phyloP scores from a whole-genome alignment of 2,113 vertebrate species.

The Gallinago jamesoni region DNA sequence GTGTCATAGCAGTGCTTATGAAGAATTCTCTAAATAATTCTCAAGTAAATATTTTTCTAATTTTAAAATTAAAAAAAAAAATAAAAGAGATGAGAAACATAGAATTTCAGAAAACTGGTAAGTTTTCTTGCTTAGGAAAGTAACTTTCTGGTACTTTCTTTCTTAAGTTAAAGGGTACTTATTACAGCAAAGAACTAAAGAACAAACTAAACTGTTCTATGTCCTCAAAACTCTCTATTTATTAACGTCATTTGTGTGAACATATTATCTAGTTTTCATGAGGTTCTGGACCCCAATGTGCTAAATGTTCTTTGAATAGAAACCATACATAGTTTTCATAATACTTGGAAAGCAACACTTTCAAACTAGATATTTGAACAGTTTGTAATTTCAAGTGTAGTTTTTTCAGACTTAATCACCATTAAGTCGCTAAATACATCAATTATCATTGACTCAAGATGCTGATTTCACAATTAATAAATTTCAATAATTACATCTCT shows the following conservation, averaged over 20 bases:
- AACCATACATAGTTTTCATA: not conserved
- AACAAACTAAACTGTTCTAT: not conserved
- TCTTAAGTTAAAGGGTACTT: not conserved
- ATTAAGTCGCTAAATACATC: constrained; percentile 38
- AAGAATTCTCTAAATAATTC: not conserved
- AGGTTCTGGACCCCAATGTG: not conserved
- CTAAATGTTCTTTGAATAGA: not conserved
- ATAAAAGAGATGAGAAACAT: not conserved
- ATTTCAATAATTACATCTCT: constrained; percentile 14
- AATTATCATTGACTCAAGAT: constrained; percentile 16
- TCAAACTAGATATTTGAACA: not conserved
- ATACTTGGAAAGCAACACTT: not conserved
- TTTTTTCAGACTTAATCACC: constrained; percentile 32
- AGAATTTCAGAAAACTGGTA: not conserved
- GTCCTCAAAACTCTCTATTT: not conserved
- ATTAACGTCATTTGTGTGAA: not conserved
- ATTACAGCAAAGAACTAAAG: not conserved
- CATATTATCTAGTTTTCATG: not conserved
- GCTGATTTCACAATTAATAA: constrained; percentile 28
- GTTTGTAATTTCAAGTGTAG: not conserved
- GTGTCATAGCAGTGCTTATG: not conserved
- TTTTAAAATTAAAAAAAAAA: not conserved
- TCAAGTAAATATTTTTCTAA: not conserved
- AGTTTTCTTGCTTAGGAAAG: not conserved
- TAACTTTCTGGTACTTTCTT: too few relatives aligned